phyloP scores from a whole-genome alignment of 1,140 invertebrate genomes.

The Kradibia gibbosae region DNA sequence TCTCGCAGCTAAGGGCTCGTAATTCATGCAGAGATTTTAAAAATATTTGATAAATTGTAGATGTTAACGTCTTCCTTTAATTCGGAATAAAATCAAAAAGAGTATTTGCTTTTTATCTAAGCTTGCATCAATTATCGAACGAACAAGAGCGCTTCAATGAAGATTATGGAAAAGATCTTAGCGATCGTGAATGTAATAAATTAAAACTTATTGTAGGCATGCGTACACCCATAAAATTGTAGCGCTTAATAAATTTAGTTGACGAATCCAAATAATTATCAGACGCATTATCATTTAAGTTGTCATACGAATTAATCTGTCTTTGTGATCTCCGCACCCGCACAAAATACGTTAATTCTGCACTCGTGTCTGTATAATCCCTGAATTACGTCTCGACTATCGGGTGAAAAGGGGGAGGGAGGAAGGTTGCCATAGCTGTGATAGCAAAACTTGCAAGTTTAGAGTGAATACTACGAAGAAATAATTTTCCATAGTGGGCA shows the following conservation, averaged over 20 bases:
- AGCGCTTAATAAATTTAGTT: conserved; percentile 31
- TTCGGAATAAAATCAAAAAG: background rate
- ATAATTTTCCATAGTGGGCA: conserved; percentile 33
- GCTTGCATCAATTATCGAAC: conserved; percentile 15
- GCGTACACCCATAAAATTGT: background rate
- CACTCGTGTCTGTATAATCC: background rate
- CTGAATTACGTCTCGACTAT: too few relatives aligned
- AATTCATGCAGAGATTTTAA: too few relatives aligned
- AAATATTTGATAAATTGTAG: too few relatives aligned
- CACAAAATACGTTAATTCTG: background rate
- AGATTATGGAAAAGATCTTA: background rate
- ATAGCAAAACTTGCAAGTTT: conserved; percentile 1
- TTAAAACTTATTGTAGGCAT: background rate
- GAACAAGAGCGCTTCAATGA: background rate
- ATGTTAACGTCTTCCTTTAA: background rate
- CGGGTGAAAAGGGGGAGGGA: too few relatives aligned
- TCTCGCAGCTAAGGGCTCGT: too few relatives aligned
- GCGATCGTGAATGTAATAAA: background rate
- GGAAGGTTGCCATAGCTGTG: too few relatives aligned
- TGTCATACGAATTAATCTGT: conserved; percentile 36
- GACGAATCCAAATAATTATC: conserved; percentile 19
- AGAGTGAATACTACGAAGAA: conserved; percentile 15
- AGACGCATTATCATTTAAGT: conserved; percentile 15
- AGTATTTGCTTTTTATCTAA: background rate
- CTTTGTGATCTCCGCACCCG: conserved; percentile 23